Percentiles rank a stretch among this genome's conserved stretches.
Evolutionary conservation across 2,113 vertebrate genomes (phyloP).

Genomic region (Nanorana parkeri): DNA sequence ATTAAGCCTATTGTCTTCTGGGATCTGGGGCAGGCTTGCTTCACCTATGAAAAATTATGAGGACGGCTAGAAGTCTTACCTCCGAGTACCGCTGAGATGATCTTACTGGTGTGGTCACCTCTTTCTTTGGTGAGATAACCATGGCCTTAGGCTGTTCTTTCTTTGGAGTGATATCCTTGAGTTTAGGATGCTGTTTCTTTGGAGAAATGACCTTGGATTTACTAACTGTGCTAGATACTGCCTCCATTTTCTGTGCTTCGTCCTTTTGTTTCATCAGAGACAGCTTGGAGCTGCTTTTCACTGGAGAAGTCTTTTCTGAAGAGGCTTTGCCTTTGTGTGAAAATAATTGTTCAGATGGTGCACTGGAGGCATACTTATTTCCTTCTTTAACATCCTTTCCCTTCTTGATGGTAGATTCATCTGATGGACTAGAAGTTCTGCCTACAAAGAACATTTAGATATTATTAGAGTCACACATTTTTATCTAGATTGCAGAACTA

Average conservation of each 20-base stretch:
- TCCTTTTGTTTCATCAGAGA: slow-evolving; percentile 80
- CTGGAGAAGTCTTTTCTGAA: slow-evolving; percentile 41
- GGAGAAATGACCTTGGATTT: slow-evolving; percentile 67
- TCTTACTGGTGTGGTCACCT: slow-evolving; percentile 73
- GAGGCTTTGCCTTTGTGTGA: slow-evolving; percentile 58
- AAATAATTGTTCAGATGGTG: slow-evolving; percentile 54
- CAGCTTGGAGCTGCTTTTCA: slow-evolving; percentile 81
- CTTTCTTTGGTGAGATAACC: slow-evolving; percentile 66
- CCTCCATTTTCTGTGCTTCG: slow-evolving; percentile 61
- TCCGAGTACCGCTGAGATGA: slow-evolving; percentile 79
- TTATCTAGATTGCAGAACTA: no score
- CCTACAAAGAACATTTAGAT: not conserved
- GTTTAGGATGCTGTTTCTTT: slow-evolving; percentile 58
- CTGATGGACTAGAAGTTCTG: slow-evolving; percentile 59
- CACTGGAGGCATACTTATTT: slow-evolving; percentile 13
- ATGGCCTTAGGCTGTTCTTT: slow-evolving; percentile 35
- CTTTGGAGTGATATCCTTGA: slow-evolving; percentile 42
- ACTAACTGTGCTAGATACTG: slow-evolving; percentile 58
- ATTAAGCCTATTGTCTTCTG: no score
- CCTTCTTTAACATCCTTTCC: slow-evolving; percentile 58
- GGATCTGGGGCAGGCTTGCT: no score
- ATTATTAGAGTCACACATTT: no score
- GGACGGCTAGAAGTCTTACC: slow-evolving; percentile 68
- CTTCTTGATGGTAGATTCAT: slow-evolving; percentile 52
- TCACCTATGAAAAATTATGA: no score